Evolutionary conservation across 2,888 invertebrate species (phyloP), one percentile per base, ranked within the genome.

Genomic region (Drosophila mulleri): DNA sequence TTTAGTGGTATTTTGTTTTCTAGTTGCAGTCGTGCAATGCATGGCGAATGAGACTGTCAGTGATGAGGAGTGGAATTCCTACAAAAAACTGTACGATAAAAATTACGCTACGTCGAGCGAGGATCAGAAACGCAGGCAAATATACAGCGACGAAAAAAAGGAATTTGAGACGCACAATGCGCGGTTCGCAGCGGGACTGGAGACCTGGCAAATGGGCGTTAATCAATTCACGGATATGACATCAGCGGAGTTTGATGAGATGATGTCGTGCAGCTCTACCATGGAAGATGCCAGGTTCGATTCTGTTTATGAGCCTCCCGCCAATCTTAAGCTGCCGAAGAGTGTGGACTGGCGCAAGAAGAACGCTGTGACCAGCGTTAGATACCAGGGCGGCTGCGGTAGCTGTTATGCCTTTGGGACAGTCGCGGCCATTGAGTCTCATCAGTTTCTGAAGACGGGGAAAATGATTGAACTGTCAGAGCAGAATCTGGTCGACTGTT

Each of bases 361-460:
- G 14, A 29, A 47, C 6, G 76, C 76, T 20, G 65, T 75, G 6
- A 72, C 37, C 2, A 2, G 0, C 1, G 65, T 75, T 8, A 72
- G 48, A 12, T 3, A 26, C 39, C 68, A 72, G 32, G 62, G 56
- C 0, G 0, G 4, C 0, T 98, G 98, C 93, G 98, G 98, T 0
- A 98, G 98, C 0, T 98, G 98, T 86, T 98, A 98, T 98, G 97
- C 97, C 76, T 98, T 98, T 94, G 98, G 98, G 29, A 97, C 98
- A 0, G 96, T 97, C 65, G 98, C 98, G 18, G 95, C 98, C 0
- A 95, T 99, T 64, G 98, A 99, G 93, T 98, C 98, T 0, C 97
- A 98, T 0, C 95, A 95, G 90, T 98, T 97, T 93, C 92, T 97
- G 42, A 96, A 96, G 90, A 95, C 96, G 0, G 96, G 96, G 0